Evolutionary conservation across 2,797 vertebrate genomes (phyloP).

Genomic region (Diceros bicornis): DNA sequence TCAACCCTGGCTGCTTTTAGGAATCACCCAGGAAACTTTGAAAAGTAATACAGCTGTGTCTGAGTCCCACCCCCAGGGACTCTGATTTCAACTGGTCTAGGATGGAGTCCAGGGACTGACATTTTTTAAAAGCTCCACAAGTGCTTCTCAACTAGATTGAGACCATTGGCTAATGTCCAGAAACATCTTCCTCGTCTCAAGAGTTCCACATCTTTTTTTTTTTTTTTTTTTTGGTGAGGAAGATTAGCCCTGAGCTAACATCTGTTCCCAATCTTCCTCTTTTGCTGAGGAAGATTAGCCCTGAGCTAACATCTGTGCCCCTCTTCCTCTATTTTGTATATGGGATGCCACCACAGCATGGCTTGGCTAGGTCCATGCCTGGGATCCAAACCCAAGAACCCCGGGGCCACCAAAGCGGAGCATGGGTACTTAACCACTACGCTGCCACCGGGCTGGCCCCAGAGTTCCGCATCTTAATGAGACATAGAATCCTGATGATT

Average conservation of each 20-base stretch:
- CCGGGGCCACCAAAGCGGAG: too few relatives aligned
- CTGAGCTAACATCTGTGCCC: too few relatives aligned
- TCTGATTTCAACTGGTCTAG: background rate
- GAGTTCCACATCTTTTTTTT: background rate
- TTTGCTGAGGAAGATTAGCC: too few relatives aligned
- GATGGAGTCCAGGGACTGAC: background rate
- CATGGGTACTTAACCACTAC: too few relatives aligned
- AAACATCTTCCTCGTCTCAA: background rate
- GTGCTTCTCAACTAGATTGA: background rate
- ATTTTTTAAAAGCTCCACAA: background rate
- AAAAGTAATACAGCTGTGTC: background rate
- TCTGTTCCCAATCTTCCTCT: too few relatives aligned
- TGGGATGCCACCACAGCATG: too few relatives aligned
- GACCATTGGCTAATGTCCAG: background rate
- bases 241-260: too few relatives aligned
- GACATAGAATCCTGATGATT: background rate
- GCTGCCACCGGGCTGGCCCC: too few relatives aligned
- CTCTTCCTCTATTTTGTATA: too few relatives aligned
- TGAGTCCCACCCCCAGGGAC: background rate
- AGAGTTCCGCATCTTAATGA: background rate
- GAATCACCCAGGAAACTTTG: constrained; percentile 1
- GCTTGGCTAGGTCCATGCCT: too few relatives aligned
- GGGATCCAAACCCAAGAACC: too few relatives aligned
- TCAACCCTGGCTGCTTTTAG: background rate
- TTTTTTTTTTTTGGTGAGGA: too few relatives aligned